Base-by-base conservation (phyloP, 2,888 invertebrate species). In the Epistrophella euchroma region DNA sequence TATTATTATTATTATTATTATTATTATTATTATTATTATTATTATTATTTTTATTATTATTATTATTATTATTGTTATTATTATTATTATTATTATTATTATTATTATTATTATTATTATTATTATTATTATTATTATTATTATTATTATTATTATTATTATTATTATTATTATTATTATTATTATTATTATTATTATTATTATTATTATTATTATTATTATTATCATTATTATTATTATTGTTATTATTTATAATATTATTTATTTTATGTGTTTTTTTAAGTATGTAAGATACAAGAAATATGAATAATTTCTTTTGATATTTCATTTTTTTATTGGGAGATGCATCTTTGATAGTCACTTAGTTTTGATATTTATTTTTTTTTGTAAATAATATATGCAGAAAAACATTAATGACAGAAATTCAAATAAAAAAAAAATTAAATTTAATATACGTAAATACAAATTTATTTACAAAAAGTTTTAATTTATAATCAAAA, bases 271-370 rank as follows among this genome's bases (percentile, higher is more conserved):
- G 32, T 43, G 75, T 2, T 43, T 40, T 72, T 80, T 40, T 37
- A 19, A 62, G 62, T 50, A 73, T 73, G 3, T 45, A 45, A 85
- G 66, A 74, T 55, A 62, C 60, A 79, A 79, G 81, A 76, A 82
- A 82, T 83, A 83, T 75, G 75, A 81, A 75, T 88, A 73, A 43
- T 10, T 47, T 50, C 9, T 10, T 47, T 60, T 60, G 52, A 50
- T 19, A 68, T 74, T 60, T 73, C 3, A 37, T 76, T 81, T 74
- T 28, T 78, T 68, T 87, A 83, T 88, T 92, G 92, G 92, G 92
- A 92, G 92, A 92, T 92, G 91, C 91, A 90, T 90, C 91, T 91
- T 91, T 92, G 92, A 92, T 92, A 92, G 92, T 92, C 92, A 92
- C 91, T 92, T 92, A 91, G 92, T 88, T 87, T 91, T 89, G 88